A percentile compares a stretch with the other conserved stretches of the same genome.
Conservation (phyloP, 2,888 invertebrate genomes). For the Chymomyza fuscimana region DNA sequence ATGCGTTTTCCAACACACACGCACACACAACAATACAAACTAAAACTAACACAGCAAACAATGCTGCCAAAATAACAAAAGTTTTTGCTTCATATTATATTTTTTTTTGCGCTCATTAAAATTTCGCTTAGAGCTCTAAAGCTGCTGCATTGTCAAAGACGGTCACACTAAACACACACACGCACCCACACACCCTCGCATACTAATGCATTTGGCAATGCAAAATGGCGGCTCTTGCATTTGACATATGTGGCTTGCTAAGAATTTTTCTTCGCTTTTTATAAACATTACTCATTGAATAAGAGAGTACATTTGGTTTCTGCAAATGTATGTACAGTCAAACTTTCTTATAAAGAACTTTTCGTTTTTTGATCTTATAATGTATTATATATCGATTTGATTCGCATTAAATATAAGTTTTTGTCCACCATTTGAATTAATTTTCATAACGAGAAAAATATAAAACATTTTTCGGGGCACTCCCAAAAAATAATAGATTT, state of each 20-base stretch:
- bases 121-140: constrained; percentile 51
- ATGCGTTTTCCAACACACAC: constrained; percentile 49
- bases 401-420: no score
- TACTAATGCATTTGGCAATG: constrained; percentile 31
- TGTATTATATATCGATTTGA: no score
- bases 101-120: constrained; percentile 62
- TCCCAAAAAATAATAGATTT: no score
- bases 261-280: constrained; percentile 27
- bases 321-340: no score
- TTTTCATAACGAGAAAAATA: no score
- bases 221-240: constrained; percentile 43
- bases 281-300: no score
- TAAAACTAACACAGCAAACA: constrained; percentile 51
- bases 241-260: constrained; percentile 59
- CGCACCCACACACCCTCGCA: constrained; percentile 5
- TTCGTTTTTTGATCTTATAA: no score
- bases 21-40: constrained; percentile 19
- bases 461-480: no score
- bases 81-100: constrained; percentile 43
- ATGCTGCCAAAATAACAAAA: constrained; percentile 61
- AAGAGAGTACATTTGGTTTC: no score
- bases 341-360: no score
- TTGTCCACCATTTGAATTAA: no score
- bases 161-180: constrained; percentile 2
- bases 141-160: constrained; percentile 42